phyloP scores from a whole-genome alignment of 2,797 vertebrate genomes.

The Semotilus atromaculatus region DNA sequence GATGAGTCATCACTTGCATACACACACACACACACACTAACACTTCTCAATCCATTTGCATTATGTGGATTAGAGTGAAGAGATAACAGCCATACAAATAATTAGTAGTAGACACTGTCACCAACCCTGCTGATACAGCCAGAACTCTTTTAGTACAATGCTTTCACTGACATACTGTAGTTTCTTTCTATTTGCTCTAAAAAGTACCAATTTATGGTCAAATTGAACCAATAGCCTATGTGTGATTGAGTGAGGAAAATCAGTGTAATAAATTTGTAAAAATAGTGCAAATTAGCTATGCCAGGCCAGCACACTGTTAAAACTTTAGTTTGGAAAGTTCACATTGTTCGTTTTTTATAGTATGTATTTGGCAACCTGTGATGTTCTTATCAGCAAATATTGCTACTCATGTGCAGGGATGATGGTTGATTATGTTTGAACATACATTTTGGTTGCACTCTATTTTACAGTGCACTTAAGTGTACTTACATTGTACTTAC shows the following conservation, averaged over 20 bases:
- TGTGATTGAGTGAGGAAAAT: background rate
- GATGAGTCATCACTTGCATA: slow-evolving; percentile 18
- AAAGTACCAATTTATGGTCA: background rate
- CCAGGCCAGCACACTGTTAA: background rate
- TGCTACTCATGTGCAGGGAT: background rate
- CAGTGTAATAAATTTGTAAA: background rate
- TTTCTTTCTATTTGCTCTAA: background rate
- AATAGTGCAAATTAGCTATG: background rate
- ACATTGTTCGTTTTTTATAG: background rate
- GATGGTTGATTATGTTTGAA: background rate
- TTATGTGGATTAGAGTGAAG: slow-evolving; percentile 58
- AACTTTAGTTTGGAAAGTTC: background rate
- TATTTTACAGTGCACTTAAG: too few relatives aligned
- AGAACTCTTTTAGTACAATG: background rate
- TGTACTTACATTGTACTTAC: too few relatives aligned
- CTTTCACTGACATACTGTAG: background rate
- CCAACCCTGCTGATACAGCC: background rate
- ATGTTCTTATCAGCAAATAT: background rate
- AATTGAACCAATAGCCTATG: background rate
- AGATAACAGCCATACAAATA: slow-evolving; percentile 37
- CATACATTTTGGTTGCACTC: background rate
- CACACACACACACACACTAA: slow-evolving; percentile 18
- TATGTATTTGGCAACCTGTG: background rate
- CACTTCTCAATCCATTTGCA: slow-evolving; percentile 59
- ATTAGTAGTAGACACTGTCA: slow-evolving; percentile 5